Conservation (phyloP, 2,113 vertebrate species). For the Rhinolophus ferrumequinum region DNA sequence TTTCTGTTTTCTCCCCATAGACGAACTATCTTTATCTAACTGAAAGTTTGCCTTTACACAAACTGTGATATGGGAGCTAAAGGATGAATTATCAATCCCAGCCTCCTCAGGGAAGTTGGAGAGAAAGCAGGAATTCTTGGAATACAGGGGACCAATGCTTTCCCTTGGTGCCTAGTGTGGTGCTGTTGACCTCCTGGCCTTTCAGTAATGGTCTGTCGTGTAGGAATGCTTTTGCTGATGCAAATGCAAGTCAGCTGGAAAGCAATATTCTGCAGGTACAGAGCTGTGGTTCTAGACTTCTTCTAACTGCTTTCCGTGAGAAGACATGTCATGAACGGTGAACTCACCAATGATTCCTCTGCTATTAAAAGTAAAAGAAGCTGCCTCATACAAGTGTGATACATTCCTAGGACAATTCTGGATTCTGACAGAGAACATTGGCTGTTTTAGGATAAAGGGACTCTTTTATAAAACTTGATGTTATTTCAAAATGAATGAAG, state of each 20-base stretch:
- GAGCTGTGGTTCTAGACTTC: not conserved
- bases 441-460: conserved; percentile 15
- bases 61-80: conserved; percentile 24
- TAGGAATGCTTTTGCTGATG: not conserved
- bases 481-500: conserved; percentile 49
- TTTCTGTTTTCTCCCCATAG: conserved; percentile 11
- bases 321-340: not conserved
- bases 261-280: not conserved
- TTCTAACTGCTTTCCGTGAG: not conserved
- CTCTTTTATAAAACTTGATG: not conserved
- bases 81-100: not conserved
- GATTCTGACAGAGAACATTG: not conserved
- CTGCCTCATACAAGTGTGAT: not conserved
- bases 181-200: not conserved
- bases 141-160: not conserved
- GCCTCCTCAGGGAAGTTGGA: not conserved
- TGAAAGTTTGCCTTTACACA: conserved; percentile 41
- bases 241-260: not conserved
- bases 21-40: conserved; percentile 41
- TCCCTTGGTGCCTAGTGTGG: not conserved
- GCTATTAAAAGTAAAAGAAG: conserved; percentile 25
- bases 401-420: not conserved
- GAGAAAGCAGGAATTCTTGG: not conserved
- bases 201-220: not conserved
- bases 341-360: conserved; percentile 5